Evolutionary conservation across 2,797 vertebrate species (phyloP).

Genomic region (Chanos chanos): DNA sequence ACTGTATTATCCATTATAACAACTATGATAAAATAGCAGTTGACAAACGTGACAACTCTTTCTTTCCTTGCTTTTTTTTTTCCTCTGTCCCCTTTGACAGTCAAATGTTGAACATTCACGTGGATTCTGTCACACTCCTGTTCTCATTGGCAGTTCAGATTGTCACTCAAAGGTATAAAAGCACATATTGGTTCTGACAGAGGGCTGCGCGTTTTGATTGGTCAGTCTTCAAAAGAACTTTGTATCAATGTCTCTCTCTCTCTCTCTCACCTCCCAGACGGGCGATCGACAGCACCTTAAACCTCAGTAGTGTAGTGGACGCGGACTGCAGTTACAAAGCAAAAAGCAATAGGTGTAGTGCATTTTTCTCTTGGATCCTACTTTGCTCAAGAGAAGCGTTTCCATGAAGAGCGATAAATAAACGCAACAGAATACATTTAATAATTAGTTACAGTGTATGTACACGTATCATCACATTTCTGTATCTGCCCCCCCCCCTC

Average conservation of each 20-base stretch:
- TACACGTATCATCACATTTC: conserved; percentile 67
- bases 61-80: conserved; percentile 26
- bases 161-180: conserved; percentile 69
- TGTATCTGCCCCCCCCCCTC: not conserved
- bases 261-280: too few relatives aligned
- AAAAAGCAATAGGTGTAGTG: conserved; percentile 51
- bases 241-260: conserved; percentile 32
- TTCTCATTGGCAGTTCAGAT: conserved; percentile 61
- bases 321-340: conserved; percentile 40
- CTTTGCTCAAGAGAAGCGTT: conserved; percentile 61
- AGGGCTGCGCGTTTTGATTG: conserved; percentile 35
- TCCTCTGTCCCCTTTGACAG: conserved; percentile 31
- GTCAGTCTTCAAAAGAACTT: conserved; percentile 37
- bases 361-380: conserved; percentile 58
- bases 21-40: conserved; percentile 48
- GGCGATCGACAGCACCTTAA: conserved; percentile 34
- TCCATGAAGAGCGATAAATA: conserved; percentile 60
- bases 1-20: conserved; percentile 48
- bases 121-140: conserved; percentile 44
- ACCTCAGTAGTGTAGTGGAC: conserved; percentile 54
- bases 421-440: conserved; percentile 63
- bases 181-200: conserved; percentile 66
- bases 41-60: conserved; percentile 46
- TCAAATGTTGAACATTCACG: conserved; percentile 52
- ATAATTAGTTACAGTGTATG: conserved; percentile 67